Percentiles rank a stretch among this genome's conserved stretches.
Evolutionary conservation across 2,888 invertebrate genomes (phyloP).

Genomic region (Yponomeuta sedellus): DNA sequence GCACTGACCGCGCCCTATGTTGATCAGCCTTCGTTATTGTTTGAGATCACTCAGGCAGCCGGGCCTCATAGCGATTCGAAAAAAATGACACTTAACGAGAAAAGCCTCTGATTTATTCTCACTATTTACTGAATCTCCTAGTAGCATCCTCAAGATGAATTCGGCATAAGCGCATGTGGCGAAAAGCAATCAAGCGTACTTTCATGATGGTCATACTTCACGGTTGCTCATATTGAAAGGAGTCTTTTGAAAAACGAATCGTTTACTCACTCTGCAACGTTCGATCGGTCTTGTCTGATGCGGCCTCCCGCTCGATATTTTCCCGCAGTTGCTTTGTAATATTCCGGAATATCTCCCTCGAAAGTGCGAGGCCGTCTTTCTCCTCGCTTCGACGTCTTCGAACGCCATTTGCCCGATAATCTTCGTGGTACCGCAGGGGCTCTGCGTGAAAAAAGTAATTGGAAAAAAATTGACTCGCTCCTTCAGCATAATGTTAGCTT

Average conservation of each 20-base stretch:
- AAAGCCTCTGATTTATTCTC: no score
- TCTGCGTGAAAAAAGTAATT: constrained; percentile 35
- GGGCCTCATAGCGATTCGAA: no score
- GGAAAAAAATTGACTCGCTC: constrained; percentile 24
- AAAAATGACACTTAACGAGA: no score
- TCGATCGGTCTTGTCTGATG: constrained; percentile 62
- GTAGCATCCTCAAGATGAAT: no score
- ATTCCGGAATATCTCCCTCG: constrained; percentile 72
- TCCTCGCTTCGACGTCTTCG: constrained; percentile 60
- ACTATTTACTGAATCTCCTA: no score
- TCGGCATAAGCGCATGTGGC: no score
- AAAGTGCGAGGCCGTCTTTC: constrained; percentile 66
- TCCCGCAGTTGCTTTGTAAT: constrained; percentile 71
- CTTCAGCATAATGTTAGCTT: constrained; percentile 1
- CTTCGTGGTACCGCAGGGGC: constrained; percentile 60
- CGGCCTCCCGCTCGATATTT: constrained; percentile 67
- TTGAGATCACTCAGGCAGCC: no score
- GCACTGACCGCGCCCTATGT: no score
- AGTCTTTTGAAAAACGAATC: constrained; percentile 12
- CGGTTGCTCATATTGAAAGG: not conserved
- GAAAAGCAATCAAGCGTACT: no score
- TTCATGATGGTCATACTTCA: no score
- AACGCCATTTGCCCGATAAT: constrained; percentile 50
- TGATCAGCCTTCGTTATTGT: no score
- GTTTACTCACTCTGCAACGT: constrained; percentile 28